Evolutionary conservation across 64 coral and sea anemone species (phyloP).

Genomic region (Montipora cactus): DNA sequence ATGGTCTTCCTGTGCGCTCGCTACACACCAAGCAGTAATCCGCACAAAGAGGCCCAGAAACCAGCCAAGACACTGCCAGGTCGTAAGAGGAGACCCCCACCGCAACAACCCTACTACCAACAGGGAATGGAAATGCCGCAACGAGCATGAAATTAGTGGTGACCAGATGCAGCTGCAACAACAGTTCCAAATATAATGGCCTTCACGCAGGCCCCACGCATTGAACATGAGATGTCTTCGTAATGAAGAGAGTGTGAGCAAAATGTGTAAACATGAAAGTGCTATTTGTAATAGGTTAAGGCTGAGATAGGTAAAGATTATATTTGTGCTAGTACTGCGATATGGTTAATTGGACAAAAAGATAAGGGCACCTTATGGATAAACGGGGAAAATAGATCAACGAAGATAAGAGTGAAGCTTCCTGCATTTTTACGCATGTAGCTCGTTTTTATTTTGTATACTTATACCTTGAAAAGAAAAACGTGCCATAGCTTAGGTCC

Average conservation of each 20-base stretch:
- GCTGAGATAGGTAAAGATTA: background rate
- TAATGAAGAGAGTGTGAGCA: background rate
- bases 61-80: slow-evolving; percentile 68
- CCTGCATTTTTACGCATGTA: too few species aligned
- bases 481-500: too few species aligned
- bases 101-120: background rate
- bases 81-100: slow-evolving; percentile 37
- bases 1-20: slow-evolving; percentile 56
- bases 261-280: background rate
- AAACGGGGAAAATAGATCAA: too few species aligned
- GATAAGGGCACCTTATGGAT: too few species aligned
- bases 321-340: too few species aligned
- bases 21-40: slow-evolving; percentile 73
- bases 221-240: background rate
- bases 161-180: background rate
- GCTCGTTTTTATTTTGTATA: too few species aligned
- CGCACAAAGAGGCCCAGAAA: slow-evolving; percentile 53
- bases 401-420: too few species aligned
- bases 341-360: too few species aligned
- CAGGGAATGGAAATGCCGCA: slow-evolving; percentile 22
- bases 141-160: background rate
- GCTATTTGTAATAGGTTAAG: background rate
- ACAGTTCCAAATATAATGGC: background rate
- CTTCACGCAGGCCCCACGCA: too few species aligned
- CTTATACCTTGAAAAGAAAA: too few species aligned